A percentile compares a stretch with the other conserved stretches of the same genome.
Evolutionary conservation across 2,888 invertebrate genomes (phyloP).

Genomic region (Graphium colonna): DNA sequence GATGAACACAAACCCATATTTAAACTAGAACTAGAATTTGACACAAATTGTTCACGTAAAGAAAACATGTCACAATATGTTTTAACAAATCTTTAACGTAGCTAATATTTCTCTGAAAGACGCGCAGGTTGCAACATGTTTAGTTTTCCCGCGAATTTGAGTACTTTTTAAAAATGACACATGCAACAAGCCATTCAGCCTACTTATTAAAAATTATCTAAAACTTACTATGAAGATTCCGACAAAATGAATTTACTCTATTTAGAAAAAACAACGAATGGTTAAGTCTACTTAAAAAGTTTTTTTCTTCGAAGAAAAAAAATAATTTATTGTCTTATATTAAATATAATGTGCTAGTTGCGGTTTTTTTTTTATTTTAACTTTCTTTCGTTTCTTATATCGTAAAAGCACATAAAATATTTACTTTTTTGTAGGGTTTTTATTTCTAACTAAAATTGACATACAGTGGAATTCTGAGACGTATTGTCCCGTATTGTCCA

Average conservation of each 20-base stretch:
- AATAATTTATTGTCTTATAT: too few relatives aligned
- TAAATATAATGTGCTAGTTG: background rate
- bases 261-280: too few relatives aligned
- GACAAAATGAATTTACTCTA: too few relatives aligned
- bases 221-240: too few relatives aligned
- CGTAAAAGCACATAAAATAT: too few relatives aligned
- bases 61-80: conserved; percentile 43
- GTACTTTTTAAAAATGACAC: background rate
- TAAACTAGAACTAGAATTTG: conserved; percentile 35
- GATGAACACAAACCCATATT: conserved; percentile 63
- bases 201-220: background rate
- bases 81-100: conserved; percentile 41
- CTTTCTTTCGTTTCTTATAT: too few relatives aligned
- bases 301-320: too few relatives aligned
- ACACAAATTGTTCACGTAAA: conserved; percentile 33
- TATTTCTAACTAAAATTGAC: too few relatives aligned
- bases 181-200: background rate
- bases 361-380: background rate
- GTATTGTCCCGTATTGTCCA: too few relatives aligned
- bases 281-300: too few relatives aligned
- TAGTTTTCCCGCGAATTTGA: background rate
- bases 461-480: too few relatives aligned
- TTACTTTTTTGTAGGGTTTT: too few relatives aligned
- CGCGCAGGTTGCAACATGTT: conserved; percentile 15
- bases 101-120: conserved; percentile 25